These are phyloP conservation scores for Notarius quadriscutis DNA, from an alignment of 2,113 vertebrate genomes.

Conservation along the genomic window DNA sequence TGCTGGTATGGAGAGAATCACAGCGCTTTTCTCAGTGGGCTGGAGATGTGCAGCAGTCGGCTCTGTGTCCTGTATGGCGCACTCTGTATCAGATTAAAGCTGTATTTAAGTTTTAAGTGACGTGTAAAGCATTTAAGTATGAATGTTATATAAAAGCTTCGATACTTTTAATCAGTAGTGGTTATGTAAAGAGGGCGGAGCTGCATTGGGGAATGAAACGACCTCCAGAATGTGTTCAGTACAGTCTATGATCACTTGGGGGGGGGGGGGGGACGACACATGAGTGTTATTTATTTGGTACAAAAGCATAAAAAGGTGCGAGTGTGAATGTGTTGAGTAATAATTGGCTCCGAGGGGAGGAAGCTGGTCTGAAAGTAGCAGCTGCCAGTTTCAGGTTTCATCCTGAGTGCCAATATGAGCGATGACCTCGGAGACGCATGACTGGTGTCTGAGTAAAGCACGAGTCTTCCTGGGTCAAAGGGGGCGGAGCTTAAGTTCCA, in stretches of 20 bases:
- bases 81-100: not conserved
- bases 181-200: not conserved
- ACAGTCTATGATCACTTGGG: too few relatives aligned
- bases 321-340: not conserved
- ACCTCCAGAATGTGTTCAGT: not conserved
- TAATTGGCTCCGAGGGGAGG: too few relatives aligned
- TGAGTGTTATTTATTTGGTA: not conserved
- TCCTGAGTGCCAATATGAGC: not conserved
- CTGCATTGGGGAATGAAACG: not conserved
- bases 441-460: not conserved
- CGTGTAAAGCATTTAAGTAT: not conserved
- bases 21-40: not conserved
- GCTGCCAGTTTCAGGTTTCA: conserved; percentile 63
- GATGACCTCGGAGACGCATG: not conserved
- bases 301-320: not conserved
- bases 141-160: not conserved
- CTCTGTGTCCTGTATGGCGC: not conserved
- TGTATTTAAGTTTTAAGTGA: not conserved
- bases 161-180: not conserved
- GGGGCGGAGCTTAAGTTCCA: not conserved
- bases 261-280: not conserved
- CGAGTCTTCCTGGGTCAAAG: not conserved
- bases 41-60: too few relatives aligned
- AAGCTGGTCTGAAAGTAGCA: conserved; percentile 51
- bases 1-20: not conserved